Evolutionary conservation across 2,888 invertebrate species (phyloP), one percentile per base, ranked within the genome.

Genomic region (Cerceris rybyensis): DNA sequence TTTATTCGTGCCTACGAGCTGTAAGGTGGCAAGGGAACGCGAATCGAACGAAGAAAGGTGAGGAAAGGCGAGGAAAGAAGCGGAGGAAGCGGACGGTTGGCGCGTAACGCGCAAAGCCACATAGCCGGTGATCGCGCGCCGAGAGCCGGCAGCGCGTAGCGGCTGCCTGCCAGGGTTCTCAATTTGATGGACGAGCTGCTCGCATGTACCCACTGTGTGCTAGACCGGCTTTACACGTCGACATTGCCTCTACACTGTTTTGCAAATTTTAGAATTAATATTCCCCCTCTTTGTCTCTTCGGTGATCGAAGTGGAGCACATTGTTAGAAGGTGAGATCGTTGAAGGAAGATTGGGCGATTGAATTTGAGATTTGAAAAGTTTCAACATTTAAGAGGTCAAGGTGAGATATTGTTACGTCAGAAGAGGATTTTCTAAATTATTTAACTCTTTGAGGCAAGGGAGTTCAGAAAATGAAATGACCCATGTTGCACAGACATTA

Each of bases 181-280:
- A 84, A 87, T 91, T 91, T 92, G 92, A 92, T 92, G 90, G 85
- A 91, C 91, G 91, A 92, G 90, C 90, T 88, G 88, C 90, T 91
- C 89, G 90, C 91, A 91, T 90, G 90, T 90, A 89, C 82, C 78
- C 67, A 39, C 79, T 52, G 68, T 69, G 64, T 74, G 60, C 77
- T 74, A 60, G 76, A 80, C 76, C 81, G 79, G 81, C 78, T 87
- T 80, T 85, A 82, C 88, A 85, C 86, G 85, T 73, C 84, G 82
- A 76, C 86, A 78, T 82, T 88, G 83, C 73, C 73, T 81, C 75
- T 88, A 85, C 83, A 83, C 88, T 87, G 87, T 89, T 91, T 91
- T 90, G 91, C 88, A 90, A 91, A 90, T 91, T 89, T 88, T 88
- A 88, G 84, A 89, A 74, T 90, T 89, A 90, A 87, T 75, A 85